Conservation (phyloP, 2,888 invertebrate species). For the Cephalotes varians region DNA sequence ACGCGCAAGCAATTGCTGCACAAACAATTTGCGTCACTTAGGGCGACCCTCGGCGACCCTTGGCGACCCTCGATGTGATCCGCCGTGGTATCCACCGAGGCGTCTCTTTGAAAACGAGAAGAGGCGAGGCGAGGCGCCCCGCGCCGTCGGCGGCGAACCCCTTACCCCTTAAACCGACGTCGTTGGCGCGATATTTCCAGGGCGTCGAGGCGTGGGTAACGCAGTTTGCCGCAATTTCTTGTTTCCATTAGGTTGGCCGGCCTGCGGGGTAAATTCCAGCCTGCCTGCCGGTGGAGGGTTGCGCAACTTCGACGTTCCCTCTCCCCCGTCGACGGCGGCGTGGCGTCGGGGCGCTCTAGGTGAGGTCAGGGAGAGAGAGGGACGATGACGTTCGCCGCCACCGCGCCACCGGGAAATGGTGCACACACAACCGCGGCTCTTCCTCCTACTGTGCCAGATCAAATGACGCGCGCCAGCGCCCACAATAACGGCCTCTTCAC, state of each 20-base stretch:
- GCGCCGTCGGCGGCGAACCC: conserved; percentile 35
- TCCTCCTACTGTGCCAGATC: conserved; percentile 81
- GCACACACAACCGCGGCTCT: conserved; percentile 77
- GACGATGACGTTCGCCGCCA: conserved; percentile 58
- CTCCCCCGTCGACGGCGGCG: conserved; percentile 41
- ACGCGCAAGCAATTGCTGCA: conserved; percentile 41
- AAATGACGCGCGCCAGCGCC: conserved; percentile 85
- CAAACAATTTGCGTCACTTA: conserved; percentile 51
- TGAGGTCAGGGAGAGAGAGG: conserved; percentile 59
- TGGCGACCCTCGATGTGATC: conserved; percentile 31
- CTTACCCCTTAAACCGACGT: conserved; percentile 22
- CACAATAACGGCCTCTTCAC: conserved; percentile 84
- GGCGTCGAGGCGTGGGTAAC: conserved; percentile 84
- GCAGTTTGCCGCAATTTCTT: conserved; percentile 86
- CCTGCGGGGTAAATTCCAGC: conserved; percentile 83
- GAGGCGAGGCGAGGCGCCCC: conserved; percentile 13
- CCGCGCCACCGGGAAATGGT: conserved; percentile 76
- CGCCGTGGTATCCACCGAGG: conserved; percentile 30
- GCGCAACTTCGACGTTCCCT: conserved; percentile 72
- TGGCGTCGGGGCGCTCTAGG: not conserved
- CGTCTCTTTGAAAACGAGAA: conserved; percentile 52
- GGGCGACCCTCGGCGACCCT: conserved; percentile 43
- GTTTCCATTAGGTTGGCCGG: conserved; percentile 85
- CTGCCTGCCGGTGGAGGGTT: conserved; percentile 71
- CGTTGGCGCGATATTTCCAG: conserved; percentile 81